Evolutionary conservation across 2,888 invertebrate species (phyloP), one percentile per base, ranked within the genome.

Genomic region (Stegophylla sp.): DNA sequence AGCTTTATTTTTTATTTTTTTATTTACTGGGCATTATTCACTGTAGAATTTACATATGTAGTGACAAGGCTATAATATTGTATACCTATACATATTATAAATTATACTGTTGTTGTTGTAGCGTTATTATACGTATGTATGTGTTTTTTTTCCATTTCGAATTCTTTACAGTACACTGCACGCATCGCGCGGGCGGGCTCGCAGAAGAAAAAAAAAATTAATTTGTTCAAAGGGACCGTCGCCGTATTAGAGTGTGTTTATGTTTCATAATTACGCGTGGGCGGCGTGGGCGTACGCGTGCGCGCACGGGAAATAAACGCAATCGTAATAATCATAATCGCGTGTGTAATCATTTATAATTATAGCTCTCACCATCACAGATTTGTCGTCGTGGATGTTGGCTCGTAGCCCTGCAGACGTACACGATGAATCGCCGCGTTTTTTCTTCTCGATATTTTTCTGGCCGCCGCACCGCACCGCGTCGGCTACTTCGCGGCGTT

Each of bases 321-420:
- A 63, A 74, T 63, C 51, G 48, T 74, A 74, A 74, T 63, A 63
- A 74, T 63, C 61, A 63, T 73, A 73, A 73, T 73, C 73, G 74
- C 48, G 63, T 74, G 74, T 74, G 63, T 63, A 74, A 74, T 74
- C 74, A 63, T 74, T 74, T 74, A 74, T 74, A 74, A 74, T 74
- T 74, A 74, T 74, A 74, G 48, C 74, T 63, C 26, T 28, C 34
- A n/a, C 74, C 63, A 26, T 74, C 63, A 74, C 74, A 63, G 45
- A 74, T 74, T 74, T 74, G 74, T 74, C 74, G 63, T 43, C 66
- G 43, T 48, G 63, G 63, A 74, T 63, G 61, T 74, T 74, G 74
- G 63, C 74, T 63, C 48, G 34, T 34, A n/a, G 74, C 45, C 45
- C 61, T 41, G 45, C 28, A 26, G 53, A 20, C 20, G 28, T n/a